Base-by-base conservation (phyloP, 2,888 invertebrate species). In the Phaonia tiefii region DNA sequence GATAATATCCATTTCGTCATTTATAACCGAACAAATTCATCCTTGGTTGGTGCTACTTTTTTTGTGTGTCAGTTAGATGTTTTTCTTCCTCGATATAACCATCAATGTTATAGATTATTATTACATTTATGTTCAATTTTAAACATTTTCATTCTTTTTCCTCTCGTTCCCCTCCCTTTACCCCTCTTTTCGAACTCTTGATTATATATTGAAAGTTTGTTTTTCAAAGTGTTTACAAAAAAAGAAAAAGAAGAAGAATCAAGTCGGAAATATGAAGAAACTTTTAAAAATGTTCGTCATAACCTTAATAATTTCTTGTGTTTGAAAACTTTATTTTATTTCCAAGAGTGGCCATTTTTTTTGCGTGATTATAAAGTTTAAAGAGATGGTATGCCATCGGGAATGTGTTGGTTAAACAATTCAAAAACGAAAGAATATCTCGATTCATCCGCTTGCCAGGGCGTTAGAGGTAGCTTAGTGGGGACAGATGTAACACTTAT, bases 1-100 rank as follows among this genome's bases (percentile, higher is more conserved):
- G 75, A 69, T 75, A 26, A 46, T 70, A 25, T 51, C 70, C 60
- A 51, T 46, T 49, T 46, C 46, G 63, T 42, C 60, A 75, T 63
- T 67, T 37, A 69, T 75, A 51, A 63, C 42, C 42, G 63, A 39
- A 63, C 63, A 63, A 39, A 63, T 42, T 63, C 22, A 63, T 63
- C 20, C 42, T 4, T 60, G n/a, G n/a, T n/a, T n/a, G n/a, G 15
- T 15, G 4, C 37, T 60, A 15, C 39, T 2, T 1, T 39, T 56
- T 58, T 39, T 60, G 31, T 60, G 31, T 60, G 37, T 39, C 10
- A 3, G 31, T 8, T 31, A 8, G 31, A 8, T 31, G 31, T 31
- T 31, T 3, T 60, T 17, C 3, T 5, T 60, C 20, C 10, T 60
- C 11, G 37, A 20, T 60, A 17, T 60, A 2, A 11, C 37, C 39